These are phyloP conservation scores for Hylaea fasciaria DNA, from an alignment of 2,888 invertebrate genomes.

Conservation along the genomic window DNA sequence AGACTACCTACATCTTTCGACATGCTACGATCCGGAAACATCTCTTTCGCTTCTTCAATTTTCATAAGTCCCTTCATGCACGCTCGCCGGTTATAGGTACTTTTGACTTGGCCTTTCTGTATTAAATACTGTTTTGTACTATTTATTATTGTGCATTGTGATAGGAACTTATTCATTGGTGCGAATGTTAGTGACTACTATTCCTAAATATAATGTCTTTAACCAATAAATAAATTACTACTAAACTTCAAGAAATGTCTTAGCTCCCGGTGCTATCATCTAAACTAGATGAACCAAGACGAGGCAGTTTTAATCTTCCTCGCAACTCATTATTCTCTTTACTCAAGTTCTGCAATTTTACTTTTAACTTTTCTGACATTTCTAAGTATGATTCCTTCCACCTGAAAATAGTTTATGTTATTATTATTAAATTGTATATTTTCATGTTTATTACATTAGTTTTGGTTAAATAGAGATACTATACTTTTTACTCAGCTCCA, in stretches of 20 bases:
- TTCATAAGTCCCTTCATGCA: no score
- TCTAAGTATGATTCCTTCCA: constrained; percentile 88
- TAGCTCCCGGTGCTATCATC: constrained; percentile 58
- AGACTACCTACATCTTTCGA: no score
- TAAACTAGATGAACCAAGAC: constrained; percentile 49
- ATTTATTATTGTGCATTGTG: no score
- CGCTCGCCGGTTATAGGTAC: no score
- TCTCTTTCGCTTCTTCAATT: no score
- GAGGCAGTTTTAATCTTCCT: constrained; percentile 60
- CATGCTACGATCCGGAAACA: no score
- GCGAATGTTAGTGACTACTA: no score
- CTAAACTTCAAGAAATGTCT: background rate
- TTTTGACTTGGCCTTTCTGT: no score
- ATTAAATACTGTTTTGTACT: no score
- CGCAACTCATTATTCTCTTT: constrained; percentile 83
- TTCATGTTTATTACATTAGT: constrained; percentile 38
- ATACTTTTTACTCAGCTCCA: constrained; percentile 84
- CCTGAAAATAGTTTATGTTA: constrained; percentile 61
- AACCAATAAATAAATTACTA: no score
- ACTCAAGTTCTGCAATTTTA: constrained; percentile 81
- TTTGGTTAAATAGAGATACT: background rate
- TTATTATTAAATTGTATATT: background rate
- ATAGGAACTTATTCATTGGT: no score
- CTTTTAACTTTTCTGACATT: constrained; percentile 86
- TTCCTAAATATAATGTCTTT: no score